Conservation (phyloP, 2,797 vertebrate genomes). For the Cyprinella venusta region DNA sequence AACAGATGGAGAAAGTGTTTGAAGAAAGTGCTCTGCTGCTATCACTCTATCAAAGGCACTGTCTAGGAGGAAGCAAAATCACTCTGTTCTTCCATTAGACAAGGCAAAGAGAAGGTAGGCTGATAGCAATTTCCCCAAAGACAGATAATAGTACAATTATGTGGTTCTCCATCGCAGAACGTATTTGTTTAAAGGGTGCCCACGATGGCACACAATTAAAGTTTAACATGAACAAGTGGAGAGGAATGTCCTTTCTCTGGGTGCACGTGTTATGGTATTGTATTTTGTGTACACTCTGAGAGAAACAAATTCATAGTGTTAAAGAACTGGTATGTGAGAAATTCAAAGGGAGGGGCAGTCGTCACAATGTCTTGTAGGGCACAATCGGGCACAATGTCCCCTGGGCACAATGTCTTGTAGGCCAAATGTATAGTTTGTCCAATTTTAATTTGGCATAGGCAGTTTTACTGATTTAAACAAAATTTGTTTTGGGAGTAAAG, state of each 20-base stretch:
- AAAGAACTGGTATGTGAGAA: slow-evolving; percentile 9
- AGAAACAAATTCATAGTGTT: neutral
- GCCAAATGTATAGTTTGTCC: no score
- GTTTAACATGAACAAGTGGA: slow-evolving; percentile 32
- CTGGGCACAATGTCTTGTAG: no score
- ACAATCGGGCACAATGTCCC: no score
- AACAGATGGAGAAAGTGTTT: slow-evolving; percentile 75
- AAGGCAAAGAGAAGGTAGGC: slow-evolving; percentile 55
- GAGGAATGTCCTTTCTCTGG: neutral
- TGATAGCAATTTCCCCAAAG: slow-evolving; percentile 57
- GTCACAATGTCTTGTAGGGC: no score
- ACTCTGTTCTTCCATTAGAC: slow-evolving; percentile 62
- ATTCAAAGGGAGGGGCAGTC: no score
- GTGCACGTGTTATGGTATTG: neutral
- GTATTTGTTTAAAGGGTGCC: slow-evolving; percentile 57
- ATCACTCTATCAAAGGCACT: slow-evolving; percentile 73
- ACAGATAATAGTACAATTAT: slow-evolving; percentile 64
- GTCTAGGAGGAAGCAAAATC: slow-evolving; percentile 67
- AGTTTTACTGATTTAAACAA: no score
- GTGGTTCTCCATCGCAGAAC: slow-evolving; percentile 46
- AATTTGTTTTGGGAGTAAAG: no score
- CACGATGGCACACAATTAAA: slow-evolving; percentile 57
- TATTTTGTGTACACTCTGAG: neutral
- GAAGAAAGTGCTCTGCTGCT: slow-evolving; percentile 70
- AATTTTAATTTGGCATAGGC: no score